These are phyloP conservation scores for Athene noctua DNA, from an alignment of 2,113 vertebrate species.

Conservation along the genomic window DNA sequence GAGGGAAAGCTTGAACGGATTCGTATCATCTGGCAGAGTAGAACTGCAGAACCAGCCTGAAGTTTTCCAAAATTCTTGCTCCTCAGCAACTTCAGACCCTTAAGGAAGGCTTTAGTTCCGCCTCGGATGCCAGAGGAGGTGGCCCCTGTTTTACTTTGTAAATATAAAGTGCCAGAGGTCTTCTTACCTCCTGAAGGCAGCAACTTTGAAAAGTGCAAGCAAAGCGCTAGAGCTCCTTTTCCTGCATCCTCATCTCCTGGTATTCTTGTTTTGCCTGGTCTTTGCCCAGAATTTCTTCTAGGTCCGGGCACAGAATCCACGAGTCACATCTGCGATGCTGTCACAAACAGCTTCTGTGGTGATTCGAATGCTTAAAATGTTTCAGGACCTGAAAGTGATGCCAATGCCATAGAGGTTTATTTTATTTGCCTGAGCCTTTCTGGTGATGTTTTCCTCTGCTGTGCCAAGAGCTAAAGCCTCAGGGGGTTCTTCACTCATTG, in stretches of 20 bases:
- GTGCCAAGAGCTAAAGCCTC: neutral
- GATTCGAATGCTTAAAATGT: neutral
- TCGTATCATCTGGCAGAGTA: neutral
- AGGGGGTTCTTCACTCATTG: neutral
- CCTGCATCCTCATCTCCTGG: neutral
- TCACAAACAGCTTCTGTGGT: neutral
- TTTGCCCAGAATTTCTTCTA: neutral
- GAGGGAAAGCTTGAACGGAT: neutral
- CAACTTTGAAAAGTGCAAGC: neutral
- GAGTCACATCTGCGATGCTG: neutral
- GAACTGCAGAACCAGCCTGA: neutral
- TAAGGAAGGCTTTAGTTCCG: neutral
- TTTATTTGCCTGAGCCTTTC: constrained; percentile 13
- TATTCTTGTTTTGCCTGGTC: neutral
- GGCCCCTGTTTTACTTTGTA: neutral
- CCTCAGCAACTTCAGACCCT: neutral
- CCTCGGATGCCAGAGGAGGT: neutral
- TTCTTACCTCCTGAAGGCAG: neutral
- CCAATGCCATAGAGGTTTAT: neutral
- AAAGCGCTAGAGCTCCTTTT: neutral
- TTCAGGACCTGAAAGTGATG: neutral
- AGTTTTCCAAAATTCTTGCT: neutral
- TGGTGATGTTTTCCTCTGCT: neutral
- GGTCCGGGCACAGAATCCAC: rapidly evolving
- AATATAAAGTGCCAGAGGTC: neutral